These are phyloP conservation scores for Drosophila buzzatii DNA, from an alignment of 2,888 invertebrate genomes.

Conservation along the genomic window DNA sequence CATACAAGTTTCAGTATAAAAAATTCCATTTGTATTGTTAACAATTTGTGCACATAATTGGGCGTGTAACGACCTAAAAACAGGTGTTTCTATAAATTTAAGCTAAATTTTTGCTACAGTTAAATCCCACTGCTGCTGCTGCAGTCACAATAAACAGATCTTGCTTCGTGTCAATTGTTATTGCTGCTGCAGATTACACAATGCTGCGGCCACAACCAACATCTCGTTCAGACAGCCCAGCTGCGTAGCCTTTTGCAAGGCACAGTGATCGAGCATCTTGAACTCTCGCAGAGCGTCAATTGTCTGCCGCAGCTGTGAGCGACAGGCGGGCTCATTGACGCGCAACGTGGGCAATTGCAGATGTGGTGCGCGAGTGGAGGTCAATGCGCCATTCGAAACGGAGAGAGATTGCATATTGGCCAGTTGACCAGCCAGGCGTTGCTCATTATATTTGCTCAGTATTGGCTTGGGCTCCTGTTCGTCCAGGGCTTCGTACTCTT, in stretches of 20 bases:
- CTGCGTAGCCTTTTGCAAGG: constrained; percentile 79
- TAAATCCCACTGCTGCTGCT: constrained; percentile 65
- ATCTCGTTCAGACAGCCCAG: constrained; percentile 84
- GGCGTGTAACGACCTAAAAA: constrained; percentile 43
- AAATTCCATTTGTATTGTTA: constrained; percentile 19
- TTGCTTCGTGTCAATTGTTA: too few species aligned
- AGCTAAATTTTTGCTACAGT: background rate
- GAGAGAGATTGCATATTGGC: constrained; percentile 79
- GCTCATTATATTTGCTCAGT: constrained; percentile 73
- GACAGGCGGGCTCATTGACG: constrained; percentile 81
- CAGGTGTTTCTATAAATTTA: constrained; percentile 27
- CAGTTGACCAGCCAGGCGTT: constrained; percentile 71
- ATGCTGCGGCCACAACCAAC: constrained; percentile 81
- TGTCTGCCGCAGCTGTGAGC: constrained; percentile 81
- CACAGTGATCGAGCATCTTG: constrained; percentile 81
- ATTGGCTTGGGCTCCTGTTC: constrained; percentile 24
- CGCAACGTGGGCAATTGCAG: constrained; percentile 81
- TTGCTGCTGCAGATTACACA: constrained; percentile 83
- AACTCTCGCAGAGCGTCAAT: constrained; percentile 81
- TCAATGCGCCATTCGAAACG: constrained; percentile 80
- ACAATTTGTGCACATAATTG: constrained; percentile 14
- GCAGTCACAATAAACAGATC: constrained; percentile 18
- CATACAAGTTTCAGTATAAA: constrained; percentile 7
- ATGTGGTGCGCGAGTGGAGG: constrained; percentile 72
- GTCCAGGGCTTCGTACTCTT: constrained; percentile 43